Evolutionary conservation across 1,140 invertebrate genomes (phyloP).

Genomic region (Centruroides vittatus): DNA sequence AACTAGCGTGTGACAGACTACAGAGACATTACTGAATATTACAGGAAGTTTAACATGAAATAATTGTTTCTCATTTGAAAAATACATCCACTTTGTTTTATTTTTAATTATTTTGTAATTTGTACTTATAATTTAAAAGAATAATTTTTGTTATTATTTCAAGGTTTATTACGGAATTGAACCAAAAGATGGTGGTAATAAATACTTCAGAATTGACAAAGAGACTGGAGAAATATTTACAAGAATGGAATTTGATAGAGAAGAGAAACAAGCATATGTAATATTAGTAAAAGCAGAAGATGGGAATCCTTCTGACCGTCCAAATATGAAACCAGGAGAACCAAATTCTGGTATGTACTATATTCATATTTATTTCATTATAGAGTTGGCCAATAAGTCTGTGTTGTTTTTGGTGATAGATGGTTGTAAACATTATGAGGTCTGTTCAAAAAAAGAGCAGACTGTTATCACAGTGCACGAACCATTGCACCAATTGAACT

Average conservation of each 20-base stretch:
- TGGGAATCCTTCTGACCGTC: slow-evolving; percentile 76
- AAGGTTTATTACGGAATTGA: slow-evolving; percentile 74
- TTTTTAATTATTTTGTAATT: too few relatives aligned
- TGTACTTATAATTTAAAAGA: not conserved
- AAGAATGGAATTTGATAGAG: slow-evolving; percentile 73
- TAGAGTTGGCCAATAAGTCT: not conserved
- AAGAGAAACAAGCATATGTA: slow-evolving; percentile 88
- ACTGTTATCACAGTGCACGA: too few relatives aligned
- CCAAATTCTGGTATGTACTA: slow-evolving; percentile 19
- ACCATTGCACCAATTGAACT: too few relatives aligned
- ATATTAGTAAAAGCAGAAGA: slow-evolving; percentile 83
- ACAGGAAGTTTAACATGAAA: too few relatives aligned
- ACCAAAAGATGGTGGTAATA: slow-evolving; percentile 73
- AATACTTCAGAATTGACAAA: slow-evolving; percentile 86
- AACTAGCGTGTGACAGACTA: too few relatives aligned
- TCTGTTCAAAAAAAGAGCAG: too few relatives aligned
- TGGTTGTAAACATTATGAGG: too few relatives aligned
- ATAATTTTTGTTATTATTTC: not conserved
- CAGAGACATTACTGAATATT: too few relatives aligned
- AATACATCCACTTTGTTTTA: too few relatives aligned
- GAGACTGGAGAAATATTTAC: slow-evolving; percentile 87
- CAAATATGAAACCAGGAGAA: slow-evolving; percentile 41
- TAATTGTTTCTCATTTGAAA: too few relatives aligned
- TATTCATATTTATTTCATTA: not conserved
- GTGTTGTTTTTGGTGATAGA: not conserved